Base-by-base conservation (phyloP, 1,140 invertebrate species). In the Homalodisca vitripennis region DNA sequence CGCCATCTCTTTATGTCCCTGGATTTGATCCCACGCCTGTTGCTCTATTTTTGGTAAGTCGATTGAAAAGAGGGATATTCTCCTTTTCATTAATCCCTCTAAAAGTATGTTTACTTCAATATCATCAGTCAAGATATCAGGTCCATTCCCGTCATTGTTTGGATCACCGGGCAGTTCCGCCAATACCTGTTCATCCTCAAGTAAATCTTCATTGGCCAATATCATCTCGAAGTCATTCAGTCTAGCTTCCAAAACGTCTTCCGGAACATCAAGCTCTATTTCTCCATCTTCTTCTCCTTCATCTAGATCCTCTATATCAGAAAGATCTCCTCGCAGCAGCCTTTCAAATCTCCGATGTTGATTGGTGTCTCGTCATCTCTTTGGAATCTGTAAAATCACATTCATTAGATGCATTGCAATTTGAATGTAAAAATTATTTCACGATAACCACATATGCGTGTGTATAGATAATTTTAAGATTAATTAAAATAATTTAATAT, bases 171-270 rank as follows among this genome's bases (percentile, higher is more conserved):
- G 57, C n/a, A 17, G 17, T 62, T n/a, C 17, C 27, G 20, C 24
- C 2, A 26, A 26, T 30, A 22, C 57, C 17, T 17, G 3, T 62
- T 22, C 57, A 62, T n/a, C n/a, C 17, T 26, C 24, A 22, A n/a
- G n/a, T n/a, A n/a, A n/a, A n/a, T n/a, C n/a, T n/a, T 29, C 24
- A 26, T n/a, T n/a, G 30, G 20, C 57, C 17, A 30, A 22, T 26
- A 30, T 22, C 17, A 29, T 62, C 30, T 62, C 57, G 27, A 62
- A 62, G 20, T 62, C 57, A 62, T n/a, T 27, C 57, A 62, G 57
- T 30, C n/a, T 62, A 29, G 20, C 57, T 26, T 62, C n/a, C 26
- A 62, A 62, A 17, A 26, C 24, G 30, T 3, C 30, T 30, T 62
- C 57, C n/a, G 57, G 27, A 26, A 17, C 17, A 26, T 26, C 17